phyloP scores from a whole-genome alignment of 2,888 invertebrate species.

The Drepanosiphum platanoidis region DNA sequence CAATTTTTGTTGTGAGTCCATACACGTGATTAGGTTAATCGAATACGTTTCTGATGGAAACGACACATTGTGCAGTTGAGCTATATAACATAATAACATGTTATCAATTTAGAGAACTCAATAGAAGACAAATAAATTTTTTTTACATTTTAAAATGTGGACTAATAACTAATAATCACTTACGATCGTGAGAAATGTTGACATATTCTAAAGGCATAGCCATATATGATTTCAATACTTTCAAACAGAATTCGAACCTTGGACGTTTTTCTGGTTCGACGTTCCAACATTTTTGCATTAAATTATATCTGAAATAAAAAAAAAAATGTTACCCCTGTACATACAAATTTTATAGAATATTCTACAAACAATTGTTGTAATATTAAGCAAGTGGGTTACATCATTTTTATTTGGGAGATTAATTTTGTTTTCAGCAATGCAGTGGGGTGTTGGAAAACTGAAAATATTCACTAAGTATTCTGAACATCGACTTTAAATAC shows the following conservation, averaged over 20 bases:
- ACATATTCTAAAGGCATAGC: conserved; percentile 55
- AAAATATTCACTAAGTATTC: too few relatives aligned
- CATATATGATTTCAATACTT: conserved; percentile 69
- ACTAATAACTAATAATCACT: too few relatives aligned
- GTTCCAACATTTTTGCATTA: conserved; percentile 91
- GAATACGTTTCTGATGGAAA: conserved; percentile 3
- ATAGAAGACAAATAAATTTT: not conserved
- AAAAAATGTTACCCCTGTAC: too few relatives aligned
- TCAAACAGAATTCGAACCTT: conserved; percentile 84
- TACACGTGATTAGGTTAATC: not conserved
- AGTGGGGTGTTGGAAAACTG: too few relatives aligned
- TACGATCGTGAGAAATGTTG: conserved; percentile 28
- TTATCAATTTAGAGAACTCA: not conserved
- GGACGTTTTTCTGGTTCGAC: conserved; percentile 84
- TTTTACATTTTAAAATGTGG: not conserved
- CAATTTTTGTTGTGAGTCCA: conserved; percentile 21
- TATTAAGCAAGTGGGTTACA: too few relatives aligned
- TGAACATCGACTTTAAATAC: too few relatives aligned
- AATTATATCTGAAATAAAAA: conserved; percentile 74
- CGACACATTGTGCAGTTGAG: conserved; percentile 32
- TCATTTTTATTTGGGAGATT: too few relatives aligned
- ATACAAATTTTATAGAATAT: too few relatives aligned
- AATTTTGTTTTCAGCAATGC: too few relatives aligned
- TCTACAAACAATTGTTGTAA: too few relatives aligned
- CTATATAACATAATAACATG: conserved; percentile 26